phyloP scores from a whole-genome alignment of 2,888 invertebrate species.

The Cheilosia pagana region DNA sequence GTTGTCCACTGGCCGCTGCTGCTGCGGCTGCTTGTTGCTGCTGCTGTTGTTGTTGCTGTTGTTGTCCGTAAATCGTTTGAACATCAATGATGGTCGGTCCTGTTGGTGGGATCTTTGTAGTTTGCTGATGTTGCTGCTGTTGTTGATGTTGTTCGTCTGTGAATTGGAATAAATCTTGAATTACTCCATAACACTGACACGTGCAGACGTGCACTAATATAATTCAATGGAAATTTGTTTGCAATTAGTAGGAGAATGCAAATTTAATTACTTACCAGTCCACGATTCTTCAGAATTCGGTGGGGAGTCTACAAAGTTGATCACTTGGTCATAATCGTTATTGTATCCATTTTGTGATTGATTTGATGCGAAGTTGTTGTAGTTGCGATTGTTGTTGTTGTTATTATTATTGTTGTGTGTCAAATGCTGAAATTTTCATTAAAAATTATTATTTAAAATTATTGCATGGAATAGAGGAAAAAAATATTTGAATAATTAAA shows the following conservation, averaged over 20 bases:
- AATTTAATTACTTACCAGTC: constrained; percentile 80
- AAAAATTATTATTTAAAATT: too few species aligned
- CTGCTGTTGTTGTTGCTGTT: constrained; percentile 45
- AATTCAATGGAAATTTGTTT: neutral
- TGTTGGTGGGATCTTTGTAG: constrained; percentile 76
- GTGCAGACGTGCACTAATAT: neutral
- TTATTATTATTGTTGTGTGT: constrained; percentile 79
- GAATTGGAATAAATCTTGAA: constrained; percentile 6
- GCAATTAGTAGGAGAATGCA: neutral
- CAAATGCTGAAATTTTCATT: constrained; percentile 76
- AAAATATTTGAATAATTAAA: too few species aligned
- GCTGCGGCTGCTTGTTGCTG: constrained; percentile 24
- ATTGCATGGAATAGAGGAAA: too few species aligned
- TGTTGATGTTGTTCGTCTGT: constrained; percentile 64
- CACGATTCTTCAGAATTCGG: constrained; percentile 84
- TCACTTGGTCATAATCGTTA: constrained; percentile 82
- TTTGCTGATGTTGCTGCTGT: constrained; percentile 54
- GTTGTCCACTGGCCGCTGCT: constrained; percentile 80
- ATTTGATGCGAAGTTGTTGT: constrained; percentile 78
- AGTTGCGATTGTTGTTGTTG: constrained; percentile 80
- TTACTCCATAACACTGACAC: constrained; percentile 1
- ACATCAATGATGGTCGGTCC: constrained; percentile 83
- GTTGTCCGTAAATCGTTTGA: constrained; percentile 80
- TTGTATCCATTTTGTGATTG: constrained; percentile 74
- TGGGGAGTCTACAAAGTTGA: constrained; percentile 83